A percentile compares a stretch with the other conserved stretches of the same genome.
Evolutionary conservation across 2,797 vertebrate species (phyloP).

Genomic region (Potorous gilbertii): DNA sequence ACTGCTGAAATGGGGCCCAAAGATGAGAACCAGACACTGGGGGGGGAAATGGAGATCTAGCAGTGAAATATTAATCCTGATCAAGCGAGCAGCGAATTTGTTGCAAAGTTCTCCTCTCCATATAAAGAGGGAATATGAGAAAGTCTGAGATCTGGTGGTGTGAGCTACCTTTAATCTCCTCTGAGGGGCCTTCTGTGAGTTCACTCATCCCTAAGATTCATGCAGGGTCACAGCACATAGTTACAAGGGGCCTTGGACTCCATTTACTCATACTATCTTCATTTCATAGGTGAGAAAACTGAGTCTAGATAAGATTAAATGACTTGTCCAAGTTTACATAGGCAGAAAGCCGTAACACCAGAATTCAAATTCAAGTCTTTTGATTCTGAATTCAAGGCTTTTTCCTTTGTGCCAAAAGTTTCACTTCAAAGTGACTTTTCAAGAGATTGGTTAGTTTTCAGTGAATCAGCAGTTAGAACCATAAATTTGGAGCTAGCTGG

Average conservation of each 20-base stretch:
- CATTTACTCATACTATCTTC: background rate
- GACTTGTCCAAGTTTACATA: background rate
- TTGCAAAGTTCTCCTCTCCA: background rate
- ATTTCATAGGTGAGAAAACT: background rate
- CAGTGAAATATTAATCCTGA: background rate
- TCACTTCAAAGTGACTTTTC: background rate
- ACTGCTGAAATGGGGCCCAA: background rate
- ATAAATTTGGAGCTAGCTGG: background rate
- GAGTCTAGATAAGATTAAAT: background rate
- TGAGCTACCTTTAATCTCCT: background rate
- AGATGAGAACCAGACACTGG: background rate
- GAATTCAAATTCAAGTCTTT: background rate
- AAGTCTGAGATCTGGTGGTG: background rate
- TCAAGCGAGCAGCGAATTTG: background rate
- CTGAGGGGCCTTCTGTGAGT: background rate
- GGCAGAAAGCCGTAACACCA: background rate
- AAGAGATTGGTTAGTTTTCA: background rate
- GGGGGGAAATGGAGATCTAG: background rate
- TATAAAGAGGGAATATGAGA: background rate
- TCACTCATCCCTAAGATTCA: background rate
- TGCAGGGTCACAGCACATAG: background rate
- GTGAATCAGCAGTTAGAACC: background rate
- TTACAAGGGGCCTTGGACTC: background rate
- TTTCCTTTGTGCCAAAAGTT: background rate
- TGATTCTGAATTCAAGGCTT: background rate